Percentiles rank a stretch among this genome's conserved stretches.
Evolutionary conservation across 2,797 vertebrate species (phyloP).

Genomic region (Sphaeramia orbicularis): DNA sequence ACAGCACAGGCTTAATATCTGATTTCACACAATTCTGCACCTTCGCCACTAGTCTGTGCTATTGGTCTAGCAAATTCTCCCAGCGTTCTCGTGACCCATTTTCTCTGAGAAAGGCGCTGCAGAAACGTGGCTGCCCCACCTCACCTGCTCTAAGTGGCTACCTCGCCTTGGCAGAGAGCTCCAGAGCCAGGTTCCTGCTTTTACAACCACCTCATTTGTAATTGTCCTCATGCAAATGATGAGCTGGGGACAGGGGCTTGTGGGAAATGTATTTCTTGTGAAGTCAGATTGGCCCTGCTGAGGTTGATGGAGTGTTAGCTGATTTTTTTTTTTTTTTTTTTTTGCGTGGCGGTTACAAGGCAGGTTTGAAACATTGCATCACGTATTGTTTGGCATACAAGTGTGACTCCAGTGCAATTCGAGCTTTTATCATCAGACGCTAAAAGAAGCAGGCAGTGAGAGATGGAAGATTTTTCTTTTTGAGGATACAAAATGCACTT

Average conservation of each 20-base stretch:
- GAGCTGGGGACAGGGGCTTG: slow-evolving; percentile 38
- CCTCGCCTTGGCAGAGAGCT: slow-evolving; percentile 49
- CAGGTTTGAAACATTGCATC: slow-evolving; percentile 77
- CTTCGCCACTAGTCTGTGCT: slow-evolving; percentile 93
- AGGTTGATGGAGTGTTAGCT: slow-evolving; percentile 42
- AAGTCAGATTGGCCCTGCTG: slow-evolving; percentile 11
- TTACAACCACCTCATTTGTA: slow-evolving; percentile 60
- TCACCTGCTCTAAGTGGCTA: slow-evolving; percentile 72
- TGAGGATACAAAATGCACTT: slow-evolving; percentile 34
- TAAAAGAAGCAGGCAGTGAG: slow-evolving; percentile 6
- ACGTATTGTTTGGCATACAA: slow-evolving; percentile 54
- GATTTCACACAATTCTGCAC: slow-evolving; percentile 7
- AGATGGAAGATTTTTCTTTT: slow-evolving; percentile 26
- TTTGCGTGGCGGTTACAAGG: slow-evolving; percentile 60
- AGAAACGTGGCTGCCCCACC: slow-evolving; percentile 61
- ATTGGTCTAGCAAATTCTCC: slow-evolving; percentile 81
- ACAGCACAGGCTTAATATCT: not conserved
- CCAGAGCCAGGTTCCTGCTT: slow-evolving; percentile 21
- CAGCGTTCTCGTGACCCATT: slow-evolving; percentile 71
- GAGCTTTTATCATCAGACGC: slow-evolving; percentile 41
- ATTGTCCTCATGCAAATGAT: slow-evolving; percentile 69
- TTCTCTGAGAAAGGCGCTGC: slow-evolving; percentile 46
- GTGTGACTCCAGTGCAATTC: slow-evolving; percentile 36
- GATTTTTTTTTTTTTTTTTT: slow-evolving; percentile 5
- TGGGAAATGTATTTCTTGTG: slow-evolving; percentile 63